Conservation (phyloP, 1,140 invertebrate genomes). For the Solenopsis fugax region DNA sequence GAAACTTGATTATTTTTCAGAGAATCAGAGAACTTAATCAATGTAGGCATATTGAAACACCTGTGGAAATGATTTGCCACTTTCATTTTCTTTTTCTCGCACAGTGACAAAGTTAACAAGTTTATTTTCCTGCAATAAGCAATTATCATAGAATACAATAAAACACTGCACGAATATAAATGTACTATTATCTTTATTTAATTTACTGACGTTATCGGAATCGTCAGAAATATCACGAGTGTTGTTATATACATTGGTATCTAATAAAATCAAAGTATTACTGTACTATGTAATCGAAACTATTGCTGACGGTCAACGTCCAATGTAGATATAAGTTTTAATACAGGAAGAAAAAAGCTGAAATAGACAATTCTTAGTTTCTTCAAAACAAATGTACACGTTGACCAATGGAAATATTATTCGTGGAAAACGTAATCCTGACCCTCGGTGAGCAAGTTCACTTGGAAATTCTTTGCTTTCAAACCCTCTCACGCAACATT, state of each 20-base stretch:
- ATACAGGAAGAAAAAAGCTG: constrained; percentile 4
- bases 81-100: not conserved
- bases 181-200: not conserved
- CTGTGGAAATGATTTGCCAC: not conserved
- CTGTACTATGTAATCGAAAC: not conserved
- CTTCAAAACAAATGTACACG: not conserved
- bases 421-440: not conserved
- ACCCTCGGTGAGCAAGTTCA: constrained; percentile 12
- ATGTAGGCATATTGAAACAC: not conserved
- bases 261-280: not conserved
- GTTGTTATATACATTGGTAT: not conserved
- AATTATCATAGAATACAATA: not conserved
- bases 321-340: not conserved
- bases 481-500: not conserved
- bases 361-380: not conserved
- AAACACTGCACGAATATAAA: not conserved
- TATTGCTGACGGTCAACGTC: constrained; percentile 6
- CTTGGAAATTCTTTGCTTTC: constrained; percentile 2
- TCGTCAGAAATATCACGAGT: not conserved
- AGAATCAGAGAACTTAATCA: constrained; percentile 19
- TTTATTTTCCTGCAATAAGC: not conserved
- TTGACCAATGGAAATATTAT: not conserved
- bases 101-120: not conserved
- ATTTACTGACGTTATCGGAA: not conserved
- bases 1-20: not conserved